Evolutionary conservation across 2,113 vertebrate genomes (phyloP).

Genomic region (Neolamprologus variostigma): DNA sequence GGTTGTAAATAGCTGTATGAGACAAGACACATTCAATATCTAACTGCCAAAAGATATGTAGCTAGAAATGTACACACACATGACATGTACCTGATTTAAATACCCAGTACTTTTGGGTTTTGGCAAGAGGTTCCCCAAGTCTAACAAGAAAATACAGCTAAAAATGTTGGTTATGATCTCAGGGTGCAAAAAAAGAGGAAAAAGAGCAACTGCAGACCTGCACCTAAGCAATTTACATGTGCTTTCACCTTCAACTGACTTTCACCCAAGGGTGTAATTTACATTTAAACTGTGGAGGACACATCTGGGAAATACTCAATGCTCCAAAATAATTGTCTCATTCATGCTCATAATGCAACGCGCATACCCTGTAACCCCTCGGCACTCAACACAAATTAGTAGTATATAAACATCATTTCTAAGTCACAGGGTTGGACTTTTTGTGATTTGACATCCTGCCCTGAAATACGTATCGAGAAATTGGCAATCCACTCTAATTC

Average conservation of each 20-base stretch:
- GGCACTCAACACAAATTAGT: slow-evolving; percentile 40
- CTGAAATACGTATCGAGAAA: background rate
- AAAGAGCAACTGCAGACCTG: background rate
- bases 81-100: background rate
- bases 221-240: background rate
- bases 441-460: background rate
- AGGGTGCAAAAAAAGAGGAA: background rate
- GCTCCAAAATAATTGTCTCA: slow-evolving; percentile 29
- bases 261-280: slow-evolving; percentile 46
- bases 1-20: background rate
- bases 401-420: slow-evolving; percentile 35
- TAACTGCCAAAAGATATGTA: background rate
- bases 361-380: slow-evolving; percentile 10
- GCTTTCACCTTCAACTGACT: slow-evolving; percentile 37
- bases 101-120: background rate
- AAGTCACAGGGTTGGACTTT: slow-evolving; percentile 16
- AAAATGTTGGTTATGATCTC: background rate
- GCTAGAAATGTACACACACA: background rate
- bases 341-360: slow-evolving; percentile 20
- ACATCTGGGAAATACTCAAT: slow-evolving; percentile 31
- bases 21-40: background rate
- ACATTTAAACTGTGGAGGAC: slow-evolving; percentile 30
- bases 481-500: background rate
- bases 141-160: background rate
- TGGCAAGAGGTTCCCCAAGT: background rate